Base-by-base conservation (phyloP, 1,140 invertebrate species). In the Dryas iulia region DNA sequence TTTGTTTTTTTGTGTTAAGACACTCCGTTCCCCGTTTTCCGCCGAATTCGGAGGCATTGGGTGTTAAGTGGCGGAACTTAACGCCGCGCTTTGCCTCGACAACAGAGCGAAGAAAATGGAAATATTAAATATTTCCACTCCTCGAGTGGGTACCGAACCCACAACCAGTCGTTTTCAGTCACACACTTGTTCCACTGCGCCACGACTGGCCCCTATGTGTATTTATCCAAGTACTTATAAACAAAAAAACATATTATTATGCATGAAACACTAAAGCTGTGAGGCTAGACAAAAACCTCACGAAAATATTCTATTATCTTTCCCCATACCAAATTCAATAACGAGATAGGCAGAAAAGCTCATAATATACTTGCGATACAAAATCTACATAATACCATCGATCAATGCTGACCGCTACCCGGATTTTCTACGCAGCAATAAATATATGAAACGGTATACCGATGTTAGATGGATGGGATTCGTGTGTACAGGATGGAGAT, bases 361-460 rank as follows among this genome's bases (percentile, higher is more conserved):
- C 35, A 65, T 70, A 62, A 73, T 73, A 73, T 73, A 73, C 67
- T 73, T 69, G 71, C 63, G 71, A 73, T 75, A 75, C 69, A 71
- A 71, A 69, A 76, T 74, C 72, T 74, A 68, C 72, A 76, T 76
- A 74, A 74, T 75, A 66, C 76, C 71, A 77, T 77, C 76, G 73
- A 77, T 77, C 76, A 77, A 66, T 39, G 61, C 58, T 76, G 68
- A 68, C 73, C 73, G 65, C 73, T 67, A 65, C 64, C 75, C 76
- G 73, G 68, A 72, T 75, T 67, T 72, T 70, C 69, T 77, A 65
- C 66, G 69, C 69, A 65, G 73, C 68, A 77, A 77, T 77, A 77
- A 77, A 77, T 77, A 77, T 65, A 59, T 53, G 52, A 23, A 53
- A 69, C 65, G 71, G 61, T 69, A 65, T 67, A 70, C 70, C 68